Evolutionary conservation across 1,140 invertebrate genomes (phyloP).

Genomic region (Drosophila lacertosa): DNA sequence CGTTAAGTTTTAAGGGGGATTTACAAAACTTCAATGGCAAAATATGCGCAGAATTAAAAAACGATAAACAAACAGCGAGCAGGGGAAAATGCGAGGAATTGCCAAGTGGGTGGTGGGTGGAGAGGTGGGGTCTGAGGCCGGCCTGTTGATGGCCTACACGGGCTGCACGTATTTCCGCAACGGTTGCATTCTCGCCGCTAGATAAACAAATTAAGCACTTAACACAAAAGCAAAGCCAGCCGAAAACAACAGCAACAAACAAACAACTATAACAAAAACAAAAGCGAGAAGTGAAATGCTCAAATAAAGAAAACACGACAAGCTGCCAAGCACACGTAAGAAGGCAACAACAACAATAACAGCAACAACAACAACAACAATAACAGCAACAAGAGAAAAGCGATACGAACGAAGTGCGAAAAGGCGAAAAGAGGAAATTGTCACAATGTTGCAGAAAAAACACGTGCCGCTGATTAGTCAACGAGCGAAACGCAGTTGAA

Average conservation of each 20-base stretch:
- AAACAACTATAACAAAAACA: slow-evolving; percentile 2
- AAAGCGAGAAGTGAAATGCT: slow-evolving; percentile 33
- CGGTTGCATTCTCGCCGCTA: slow-evolving; percentile 59
- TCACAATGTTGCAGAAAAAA: slow-evolving; percentile 75
- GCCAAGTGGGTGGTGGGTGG: neutral
- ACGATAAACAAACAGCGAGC: slow-evolving; percentile 60
- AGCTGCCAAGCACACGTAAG: slow-evolving; percentile 37
- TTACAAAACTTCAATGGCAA: slow-evolving; percentile 35
- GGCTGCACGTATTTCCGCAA: slow-evolving; percentile 71
- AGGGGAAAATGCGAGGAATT: neutral
- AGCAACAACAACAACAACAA: slow-evolving; percentile 6
- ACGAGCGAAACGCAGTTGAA: slow-evolving; percentile 23
- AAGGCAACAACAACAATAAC: slow-evolving; percentile 22
- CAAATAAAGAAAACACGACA: slow-evolving; percentile 37
- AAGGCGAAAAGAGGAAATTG: slow-evolving; percentile 62
- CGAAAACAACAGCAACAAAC: slow-evolving; percentile 25
- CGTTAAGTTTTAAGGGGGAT: slow-evolving; percentile 10
- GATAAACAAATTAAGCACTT: slow-evolving; percentile 72
- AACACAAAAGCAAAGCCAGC: slow-evolving; percentile 41
- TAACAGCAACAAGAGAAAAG: slow-evolving; percentile 8
- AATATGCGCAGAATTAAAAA: slow-evolving; percentile 68
- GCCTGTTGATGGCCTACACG: slow-evolving; percentile 7
- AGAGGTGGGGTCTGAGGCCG: neutral
- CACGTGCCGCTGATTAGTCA: slow-evolving; percentile 78
- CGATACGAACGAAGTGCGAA: slow-evolving; percentile 35